Base-by-base conservation (phyloP, 1,140 invertebrate genomes). In the Drosophila sproati region DNA sequence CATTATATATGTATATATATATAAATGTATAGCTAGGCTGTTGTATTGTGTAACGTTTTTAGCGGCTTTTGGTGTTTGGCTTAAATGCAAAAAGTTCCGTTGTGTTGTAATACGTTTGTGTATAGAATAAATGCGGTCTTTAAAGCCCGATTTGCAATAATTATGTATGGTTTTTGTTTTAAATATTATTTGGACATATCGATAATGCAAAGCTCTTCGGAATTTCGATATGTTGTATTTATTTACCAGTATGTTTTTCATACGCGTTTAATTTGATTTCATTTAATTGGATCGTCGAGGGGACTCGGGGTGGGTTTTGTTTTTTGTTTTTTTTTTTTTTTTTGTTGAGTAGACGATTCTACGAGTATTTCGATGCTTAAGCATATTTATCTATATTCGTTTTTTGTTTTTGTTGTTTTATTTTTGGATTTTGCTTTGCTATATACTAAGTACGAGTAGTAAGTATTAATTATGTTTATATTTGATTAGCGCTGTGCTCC, bases 401-500 rank as follows among this genome's bases (percentile, higher is more conserved):
- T 43, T 43, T 43, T 43, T 3, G n/a, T 41, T 41, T 41, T 5
- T 41, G 8, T 41, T 20, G 8, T 41, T 10, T 7, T 4, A 7
- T 55, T 55, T 28, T 1, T 29, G 20, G 20, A 10, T 41, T 32
- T 37, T 54, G 12, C 20, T 6, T 28, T 31, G 45, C 32, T 62
- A 37, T 62, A 50, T n/a, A 12, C 32, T 50, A 62, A 35, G 20
- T 62, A 51, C 2, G 12, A 37, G 8, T 47, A 62, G 66, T 69
- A 43, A 3, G 5, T 78, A 57, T 59, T 68, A 61, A 62, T 80
- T 60, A 72, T 52, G 68, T 70, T 62, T 39, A 77, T 80, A 80
- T 80, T 80, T 73, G 77, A 80, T 83, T 86, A 81, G 81, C 82
- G 83, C 83, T 88, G 80, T 88, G 83, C 83, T 88, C 77, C 85